A percentile compares a stretch with the other conserved stretches of the same genome.
Conservation (phyloP, 2,797 vertebrate species). For the Ceyx erithaca region DNA sequence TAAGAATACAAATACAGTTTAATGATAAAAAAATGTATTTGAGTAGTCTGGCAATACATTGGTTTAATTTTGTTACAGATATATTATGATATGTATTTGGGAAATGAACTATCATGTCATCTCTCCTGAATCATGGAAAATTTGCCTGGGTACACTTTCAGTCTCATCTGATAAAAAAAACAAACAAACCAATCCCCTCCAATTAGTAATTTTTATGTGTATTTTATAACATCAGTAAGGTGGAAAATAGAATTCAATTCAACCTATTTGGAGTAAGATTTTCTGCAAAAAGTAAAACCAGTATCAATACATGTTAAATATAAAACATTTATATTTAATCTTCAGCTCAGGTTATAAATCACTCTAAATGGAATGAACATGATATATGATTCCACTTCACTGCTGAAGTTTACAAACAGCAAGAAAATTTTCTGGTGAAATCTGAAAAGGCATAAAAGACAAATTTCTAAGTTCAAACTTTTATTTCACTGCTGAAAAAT, state of each 20-base stretch:
- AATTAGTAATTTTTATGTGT: neutral
- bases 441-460: neutral
- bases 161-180: neutral
- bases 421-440: neutral
- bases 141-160: neutral
- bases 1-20: neutral
- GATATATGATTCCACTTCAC: neutral
- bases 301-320: neutral
- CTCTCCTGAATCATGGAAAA: neutral
- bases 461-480: neutral
- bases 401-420: neutral
- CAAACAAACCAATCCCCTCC: too few relatives aligned
- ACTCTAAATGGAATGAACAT: neutral
- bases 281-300: neutral
- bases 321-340: neutral
- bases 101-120: neutral
- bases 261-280: neutral
- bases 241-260: neutral
- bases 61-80: neutral
- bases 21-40: neutral
- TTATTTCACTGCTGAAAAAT: neutral
- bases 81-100: neutral
- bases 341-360: neutral
- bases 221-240: neutral
- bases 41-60: neutral